These are phyloP conservation scores for Zaprionus ornatus DNA, from an alignment of 1,140 invertebrate species.

Conservation along the genomic window DNA sequence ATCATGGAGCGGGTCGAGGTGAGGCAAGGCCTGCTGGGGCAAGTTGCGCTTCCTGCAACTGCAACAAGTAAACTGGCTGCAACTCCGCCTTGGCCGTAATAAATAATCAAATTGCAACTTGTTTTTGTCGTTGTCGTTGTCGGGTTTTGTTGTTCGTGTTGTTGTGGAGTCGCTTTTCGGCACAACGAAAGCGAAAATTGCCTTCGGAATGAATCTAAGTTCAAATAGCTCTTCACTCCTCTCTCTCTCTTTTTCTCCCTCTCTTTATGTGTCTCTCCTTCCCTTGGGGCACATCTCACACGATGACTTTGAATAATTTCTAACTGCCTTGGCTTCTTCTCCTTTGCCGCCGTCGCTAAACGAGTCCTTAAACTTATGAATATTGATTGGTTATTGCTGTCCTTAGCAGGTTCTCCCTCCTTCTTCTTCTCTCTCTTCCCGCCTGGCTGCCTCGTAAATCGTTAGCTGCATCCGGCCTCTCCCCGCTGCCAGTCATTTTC, in stretches of 20 bases:
- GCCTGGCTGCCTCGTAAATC: constrained; percentile 30
- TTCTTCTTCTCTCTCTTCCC: not conserved
- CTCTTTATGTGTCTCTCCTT: not conserved
- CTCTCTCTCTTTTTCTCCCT: not conserved
- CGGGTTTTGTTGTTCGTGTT: not conserved
- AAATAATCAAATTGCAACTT: constrained; percentile 78
- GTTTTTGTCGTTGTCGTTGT: constrained; percentile 49
- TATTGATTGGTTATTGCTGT: constrained; percentile 76
- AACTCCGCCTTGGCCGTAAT: constrained; percentile 58
- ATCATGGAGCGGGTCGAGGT: constrained; percentile 38
- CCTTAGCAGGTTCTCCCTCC: not conserved
- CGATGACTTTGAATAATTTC: constrained; percentile 78
- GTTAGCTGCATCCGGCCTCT: constrained; percentile 46
- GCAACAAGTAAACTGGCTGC: constrained; percentile 12
- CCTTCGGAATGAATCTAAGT: constrained; percentile 57
- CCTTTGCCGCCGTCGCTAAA: constrained; percentile 9
- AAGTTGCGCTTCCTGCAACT: constrained; percentile 46
- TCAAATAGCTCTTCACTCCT: not conserved
- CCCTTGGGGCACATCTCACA: constrained; percentile 51
- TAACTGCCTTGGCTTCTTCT: constrained; percentile 54
- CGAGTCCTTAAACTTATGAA: constrained; percentile 73
- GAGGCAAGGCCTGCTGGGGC: not conserved
- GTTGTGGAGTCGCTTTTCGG: constrained; percentile 44
- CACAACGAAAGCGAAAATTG: constrained; percentile 75
- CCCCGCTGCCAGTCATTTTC: constrained; percentile 51